Evolutionary conservation across 1,140 invertebrate species (phyloP).

Genomic region (Cydia amplana): DNA sequence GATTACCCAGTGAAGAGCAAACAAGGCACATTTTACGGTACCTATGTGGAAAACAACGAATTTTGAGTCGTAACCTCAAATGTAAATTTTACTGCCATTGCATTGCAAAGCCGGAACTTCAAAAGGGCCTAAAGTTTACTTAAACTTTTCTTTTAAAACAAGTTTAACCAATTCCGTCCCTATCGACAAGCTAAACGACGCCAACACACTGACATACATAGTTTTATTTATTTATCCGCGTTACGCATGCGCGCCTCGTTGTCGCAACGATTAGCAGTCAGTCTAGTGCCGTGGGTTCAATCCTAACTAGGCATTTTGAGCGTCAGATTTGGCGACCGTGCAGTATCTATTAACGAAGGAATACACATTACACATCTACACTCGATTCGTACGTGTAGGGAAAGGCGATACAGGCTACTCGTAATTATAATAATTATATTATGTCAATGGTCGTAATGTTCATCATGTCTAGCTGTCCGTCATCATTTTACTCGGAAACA

Average conservation of each 20-base stretch:
- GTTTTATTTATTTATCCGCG: conserved; percentile 67
- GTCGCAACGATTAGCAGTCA: conserved; percentile 56
- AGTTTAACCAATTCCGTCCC: conserved; percentile 36
- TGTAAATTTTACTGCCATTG: conserved; percentile 24
- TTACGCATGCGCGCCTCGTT: conserved; percentile 60
- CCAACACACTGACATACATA: conserved; percentile 73
- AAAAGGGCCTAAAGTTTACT: conserved; percentile 25
- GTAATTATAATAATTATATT: no score
- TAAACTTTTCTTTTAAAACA: conserved; percentile 29
- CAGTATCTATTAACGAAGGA: not conserved
- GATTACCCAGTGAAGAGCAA: no score
- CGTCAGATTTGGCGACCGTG: not conserved
- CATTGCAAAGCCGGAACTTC: conserved; percentile 16
- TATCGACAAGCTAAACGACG: conserved; percentile 47
- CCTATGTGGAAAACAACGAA: not conserved
- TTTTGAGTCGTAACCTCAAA: conserved; percentile 26
- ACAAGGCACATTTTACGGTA: not conserved
- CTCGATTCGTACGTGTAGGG: not conserved
- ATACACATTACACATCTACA: no score
- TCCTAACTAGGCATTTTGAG: conserved; percentile 8
- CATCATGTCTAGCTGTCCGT: no score
- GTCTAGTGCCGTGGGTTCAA: conserved; percentile 41
- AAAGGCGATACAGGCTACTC: no score
- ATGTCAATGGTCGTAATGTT: no score
- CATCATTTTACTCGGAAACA: no score